Conservation (phyloP, 2,888 invertebrate species). For the Phalera bucephala region DNA sequence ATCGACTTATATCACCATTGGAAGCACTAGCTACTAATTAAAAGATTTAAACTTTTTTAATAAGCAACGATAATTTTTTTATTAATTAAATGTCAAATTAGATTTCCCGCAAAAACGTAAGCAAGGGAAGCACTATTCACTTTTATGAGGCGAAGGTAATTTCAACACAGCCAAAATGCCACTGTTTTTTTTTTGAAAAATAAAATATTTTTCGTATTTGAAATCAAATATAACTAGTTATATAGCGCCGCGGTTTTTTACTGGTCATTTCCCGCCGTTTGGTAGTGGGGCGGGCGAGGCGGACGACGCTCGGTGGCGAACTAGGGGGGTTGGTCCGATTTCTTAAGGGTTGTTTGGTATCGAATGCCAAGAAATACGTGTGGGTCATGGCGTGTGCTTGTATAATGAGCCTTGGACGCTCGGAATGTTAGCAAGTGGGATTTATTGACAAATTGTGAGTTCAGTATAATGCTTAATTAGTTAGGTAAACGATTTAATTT, state of each 20-base stretch:
- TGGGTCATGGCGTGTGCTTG: conserved; percentile 41
- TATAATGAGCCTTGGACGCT: conserved; percentile 47
- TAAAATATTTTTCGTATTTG: no score
- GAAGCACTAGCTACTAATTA: no score
- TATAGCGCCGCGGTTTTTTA: conserved; percentile 22
- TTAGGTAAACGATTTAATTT: no score
- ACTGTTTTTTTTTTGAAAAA: neutral
- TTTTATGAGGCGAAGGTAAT: no score
- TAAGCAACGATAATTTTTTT: neutral
- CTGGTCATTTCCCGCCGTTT: conserved; percentile 54
- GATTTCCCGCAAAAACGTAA: no score
- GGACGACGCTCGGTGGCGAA: conserved; percentile 58
- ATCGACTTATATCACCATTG: conserved; percentile 5
- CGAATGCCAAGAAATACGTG: conserved; percentile 63
- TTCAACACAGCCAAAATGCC: no score
- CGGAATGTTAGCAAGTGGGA: conserved; percentile 37
- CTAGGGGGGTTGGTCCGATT: conserved; percentile 58
- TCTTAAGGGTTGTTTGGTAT: conserved; percentile 60
- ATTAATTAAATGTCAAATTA: no score
- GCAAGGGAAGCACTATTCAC: no score
- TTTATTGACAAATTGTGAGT: conserved; percentile 18
- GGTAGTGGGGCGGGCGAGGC: conserved; percentile 51
- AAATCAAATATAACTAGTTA: conserved; percentile 18
- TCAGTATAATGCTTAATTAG: conserved; percentile 15
- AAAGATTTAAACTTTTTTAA: conserved; percentile 4